Evolutionary conservation across 1,140 invertebrate species (phyloP).

Genomic region (Drosophila ercepeae): DNA sequence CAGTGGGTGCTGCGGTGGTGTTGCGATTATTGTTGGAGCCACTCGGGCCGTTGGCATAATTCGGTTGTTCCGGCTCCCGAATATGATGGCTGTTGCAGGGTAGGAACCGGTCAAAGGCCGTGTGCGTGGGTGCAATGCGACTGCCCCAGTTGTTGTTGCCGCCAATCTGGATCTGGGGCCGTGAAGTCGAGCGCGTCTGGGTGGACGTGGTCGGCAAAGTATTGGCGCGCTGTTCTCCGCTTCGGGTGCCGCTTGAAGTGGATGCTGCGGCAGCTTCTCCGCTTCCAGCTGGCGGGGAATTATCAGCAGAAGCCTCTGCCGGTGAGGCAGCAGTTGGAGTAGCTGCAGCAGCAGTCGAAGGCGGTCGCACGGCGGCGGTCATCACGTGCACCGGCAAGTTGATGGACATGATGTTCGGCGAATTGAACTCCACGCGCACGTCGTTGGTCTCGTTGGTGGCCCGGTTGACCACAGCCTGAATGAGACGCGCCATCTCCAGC

Average conservation of each 20-base stretch:
- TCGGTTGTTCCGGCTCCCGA: slow-evolving; percentile 60
- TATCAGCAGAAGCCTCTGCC: slow-evolving; percentile 5
- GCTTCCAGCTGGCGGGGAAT: background rate
- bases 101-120: slow-evolving; percentile 82
- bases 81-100: slow-evolving; percentile 83
- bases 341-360: slow-evolving; percentile 30
- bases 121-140: slow-evolving; percentile 78
- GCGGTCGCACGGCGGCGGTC: slow-evolving; percentile 71
- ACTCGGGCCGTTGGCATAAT: slow-evolving; percentile 23
- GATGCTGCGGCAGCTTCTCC: slow-evolving; percentile 50
- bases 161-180: slow-evolving; percentile 87
- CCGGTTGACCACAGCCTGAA: slow-evolving; percentile 85
- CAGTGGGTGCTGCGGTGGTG: slow-evolving; percentile 6
- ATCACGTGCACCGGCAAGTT: slow-evolving; percentile 82
- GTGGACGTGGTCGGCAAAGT: slow-evolving; percentile 88
- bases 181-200: slow-evolving; percentile 87
- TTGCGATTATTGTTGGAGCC: slow-evolving; percentile 10
- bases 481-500: slow-evolving; percentile 84
- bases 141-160: slow-evolving; percentile 75
- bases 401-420: slow-evolving; percentile 73
- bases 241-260: slow-evolving; percentile 55
- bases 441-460: slow-evolving; percentile 59
- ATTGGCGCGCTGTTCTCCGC: slow-evolving; percentile 85
- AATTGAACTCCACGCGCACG: slow-evolving; percentile 72
- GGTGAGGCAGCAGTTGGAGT: slow-evolving; percentile 8